These are phyloP conservation scores for Hyles lineata DNA, from an alignment of 2,888 invertebrate species.

Conservation along the genomic window DNA sequence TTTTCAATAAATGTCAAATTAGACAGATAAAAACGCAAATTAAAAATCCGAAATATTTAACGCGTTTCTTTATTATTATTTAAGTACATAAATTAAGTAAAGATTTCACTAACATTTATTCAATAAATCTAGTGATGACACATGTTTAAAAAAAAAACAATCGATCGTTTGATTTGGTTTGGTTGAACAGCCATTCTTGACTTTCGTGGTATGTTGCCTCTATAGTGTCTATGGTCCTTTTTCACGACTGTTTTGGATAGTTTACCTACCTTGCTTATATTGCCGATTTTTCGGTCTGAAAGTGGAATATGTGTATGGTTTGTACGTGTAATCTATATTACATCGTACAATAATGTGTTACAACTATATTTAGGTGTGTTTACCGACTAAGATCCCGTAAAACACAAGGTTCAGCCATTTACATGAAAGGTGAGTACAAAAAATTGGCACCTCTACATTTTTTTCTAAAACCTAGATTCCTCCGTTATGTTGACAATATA, in stretches of 20 bases:
- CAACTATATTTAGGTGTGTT: conserved; percentile 61
- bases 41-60: background rate
- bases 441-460: conserved; percentile 77
- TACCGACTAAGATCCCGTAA: conserved; percentile 53
- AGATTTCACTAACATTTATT: background rate
- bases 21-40: conserved; percentile 14
- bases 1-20: conserved; percentile 1
- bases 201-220: conserved; percentile 49
- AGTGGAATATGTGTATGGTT: conserved; percentile 72
- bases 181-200: conserved; percentile 35
- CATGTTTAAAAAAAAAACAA: background rate
- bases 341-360: conserved; percentile 67
- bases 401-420: conserved; percentile 80
- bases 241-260: conserved; percentile 85
- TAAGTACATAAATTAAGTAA: background rate
- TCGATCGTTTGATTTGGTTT: background rate
- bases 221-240: conserved; percentile 78
- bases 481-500: conserved; percentile 35
- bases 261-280: conserved; percentile 80
- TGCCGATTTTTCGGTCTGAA: conserved; percentile 78
- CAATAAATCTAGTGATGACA: background rate
- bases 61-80: too few relatives aligned
- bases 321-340: conserved; percentile 56
- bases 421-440: conserved; percentile 85
- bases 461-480: conserved; percentile 60